Evolutionary conservation across 2,797 vertebrate genomes (phyloP), one percentile per base, ranked within the genome.

Genomic region (Anguilla anguilla): DNA sequence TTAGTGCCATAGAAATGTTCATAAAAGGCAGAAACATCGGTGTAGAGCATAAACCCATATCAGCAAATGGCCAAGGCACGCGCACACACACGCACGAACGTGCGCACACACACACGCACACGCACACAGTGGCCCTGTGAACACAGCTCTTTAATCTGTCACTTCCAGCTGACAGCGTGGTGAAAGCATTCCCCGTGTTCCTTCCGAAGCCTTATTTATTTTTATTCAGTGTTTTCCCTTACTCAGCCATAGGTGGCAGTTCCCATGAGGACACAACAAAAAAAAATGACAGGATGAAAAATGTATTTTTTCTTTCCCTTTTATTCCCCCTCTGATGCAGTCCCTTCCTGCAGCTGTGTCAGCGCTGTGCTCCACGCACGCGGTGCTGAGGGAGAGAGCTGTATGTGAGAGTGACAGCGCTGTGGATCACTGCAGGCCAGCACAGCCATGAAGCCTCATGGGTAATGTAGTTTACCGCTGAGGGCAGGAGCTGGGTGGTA

Each of bases 191-290:
- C 39, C 22, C 77, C 2, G 17, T n/a, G 43, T 10, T 15, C 22
- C 49, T 49, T 22, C 72, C 5, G 39, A 81, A 19, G 19, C 2
- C 7, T 25, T 81, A 81, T 46, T 46, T 49, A 81, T 39, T 77
- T 15, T 39, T 5, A 81, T n/a, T 1, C 72, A 13, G 35, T 22
- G 6, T 49, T 49, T 49, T 10, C 79, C 72, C 88, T 25, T 6
- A 25, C 46, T 69, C 83, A 85, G 61, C 84, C 83, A 81, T 64
- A 77, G 53, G 35, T 72, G 83, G 25, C 89, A 51, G 85, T 82
- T 69, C 57, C 72, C 82, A 69, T 72, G n/a, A 43, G 59, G 17
- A 74, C 83, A 25, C 9, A 19, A 25, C 9, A 25, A 0, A 43
- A 79, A 43, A 79, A 35, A 35, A 35, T 39, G 57, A 79, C 35